Evolutionary conservation across 2,113 vertebrate genomes (phyloP).

Genomic region (Mesocricetus auratus): DNA sequence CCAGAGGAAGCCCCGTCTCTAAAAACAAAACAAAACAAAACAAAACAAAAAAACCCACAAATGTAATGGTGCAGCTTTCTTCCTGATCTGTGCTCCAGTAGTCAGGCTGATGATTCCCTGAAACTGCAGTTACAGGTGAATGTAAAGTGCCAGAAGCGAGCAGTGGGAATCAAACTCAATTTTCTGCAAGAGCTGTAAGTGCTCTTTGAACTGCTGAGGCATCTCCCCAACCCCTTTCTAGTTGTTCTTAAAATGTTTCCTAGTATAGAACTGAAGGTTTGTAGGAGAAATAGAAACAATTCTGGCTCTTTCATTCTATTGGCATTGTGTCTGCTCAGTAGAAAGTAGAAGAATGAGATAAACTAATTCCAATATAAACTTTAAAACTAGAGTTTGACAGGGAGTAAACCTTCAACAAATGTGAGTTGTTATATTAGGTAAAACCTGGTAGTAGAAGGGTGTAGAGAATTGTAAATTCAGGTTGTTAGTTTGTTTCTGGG

Average conservation of each 20-base stretch:
- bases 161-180: background rate
- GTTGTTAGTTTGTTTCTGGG: background rate
- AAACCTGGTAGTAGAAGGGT: background rate
- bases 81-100: background rate
- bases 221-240: background rate
- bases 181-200: background rate
- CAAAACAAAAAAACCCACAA: background rate
- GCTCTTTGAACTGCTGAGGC: background rate
- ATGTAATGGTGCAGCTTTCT: background rate
- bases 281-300: background rate
- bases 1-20: too few relatives aligned
- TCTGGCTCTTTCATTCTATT: background rate
- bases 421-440: slow-evolving; percentile 1
- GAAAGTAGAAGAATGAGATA: background rate
- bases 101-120: too few relatives aligned
- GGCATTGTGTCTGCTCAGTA: background rate
- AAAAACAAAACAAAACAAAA: too few relatives aligned
- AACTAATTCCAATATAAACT: background rate
- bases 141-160: too few relatives aligned
- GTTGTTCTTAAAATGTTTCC: background rate
- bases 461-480: background rate
- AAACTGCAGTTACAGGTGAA: too few relatives aligned
- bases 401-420: background rate
- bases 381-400: background rate
- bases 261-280: slow-evolving; percentile 22